phyloP scores from a whole-genome alignment of 2,797 vertebrate species.

The Spinibarbus caldwelli region DNA sequence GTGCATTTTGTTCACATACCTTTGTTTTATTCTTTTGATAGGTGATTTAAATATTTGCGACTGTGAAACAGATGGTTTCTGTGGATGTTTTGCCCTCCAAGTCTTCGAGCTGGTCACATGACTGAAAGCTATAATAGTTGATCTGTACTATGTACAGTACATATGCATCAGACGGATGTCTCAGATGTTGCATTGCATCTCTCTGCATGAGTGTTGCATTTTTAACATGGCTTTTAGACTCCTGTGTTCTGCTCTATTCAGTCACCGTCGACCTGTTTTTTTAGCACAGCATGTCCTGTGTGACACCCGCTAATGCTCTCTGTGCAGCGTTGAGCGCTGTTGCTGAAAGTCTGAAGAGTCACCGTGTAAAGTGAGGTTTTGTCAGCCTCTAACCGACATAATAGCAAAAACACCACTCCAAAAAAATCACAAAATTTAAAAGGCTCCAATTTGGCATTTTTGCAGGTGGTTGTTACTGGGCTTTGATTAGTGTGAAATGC shows the following conservation, averaged over 20 bases:
- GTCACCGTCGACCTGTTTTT: neutral
- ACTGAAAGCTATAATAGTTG: too few relatives aligned
- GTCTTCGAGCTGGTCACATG: too few relatives aligned
- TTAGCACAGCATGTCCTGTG: neutral
- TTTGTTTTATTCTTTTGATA: too few relatives aligned
- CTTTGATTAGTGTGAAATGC: neutral
- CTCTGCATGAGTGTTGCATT: neutral
- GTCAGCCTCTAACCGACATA: neutral
- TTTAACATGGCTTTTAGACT: constrained; percentile 3
- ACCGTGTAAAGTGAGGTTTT: neutral
- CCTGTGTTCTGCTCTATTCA: neutral
- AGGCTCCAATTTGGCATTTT: neutral
- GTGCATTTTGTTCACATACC: too few relatives aligned
- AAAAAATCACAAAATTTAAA: neutral
- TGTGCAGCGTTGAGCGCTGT: neutral
- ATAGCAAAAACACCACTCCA: neutral
- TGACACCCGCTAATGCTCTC: neutral
- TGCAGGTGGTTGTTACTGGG: neutral
- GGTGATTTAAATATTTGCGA: too few relatives aligned
- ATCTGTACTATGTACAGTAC: neutral
- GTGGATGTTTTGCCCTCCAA: too few relatives aligned
- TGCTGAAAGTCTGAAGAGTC: neutral
- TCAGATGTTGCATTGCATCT: neutral
- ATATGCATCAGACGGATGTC: neutral
- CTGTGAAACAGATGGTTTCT: too few relatives aligned